Evolutionary conservation across 2,888 invertebrate species (phyloP).

Genomic region (Melolontha melolontha): DNA sequence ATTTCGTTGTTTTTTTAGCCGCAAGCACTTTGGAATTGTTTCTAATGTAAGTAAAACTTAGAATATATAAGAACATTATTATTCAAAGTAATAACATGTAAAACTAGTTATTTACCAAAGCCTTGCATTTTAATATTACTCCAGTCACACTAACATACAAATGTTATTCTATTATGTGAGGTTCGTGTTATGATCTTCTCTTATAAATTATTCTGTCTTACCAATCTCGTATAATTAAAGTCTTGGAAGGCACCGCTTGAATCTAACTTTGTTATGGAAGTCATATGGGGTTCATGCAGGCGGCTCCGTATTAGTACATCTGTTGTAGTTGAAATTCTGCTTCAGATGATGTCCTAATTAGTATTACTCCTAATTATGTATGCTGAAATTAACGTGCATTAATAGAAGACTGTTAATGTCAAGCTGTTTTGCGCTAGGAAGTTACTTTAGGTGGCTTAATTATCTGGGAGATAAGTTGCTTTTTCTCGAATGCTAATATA

Average conservation of each 20-base stretch:
- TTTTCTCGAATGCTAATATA: no score
- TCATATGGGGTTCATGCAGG: constrained; percentile 18
- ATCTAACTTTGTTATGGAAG: constrained; percentile 40
- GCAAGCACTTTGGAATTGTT: no score
- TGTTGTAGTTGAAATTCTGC: constrained; percentile 48
- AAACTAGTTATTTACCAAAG: no score
- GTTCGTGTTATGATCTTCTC: constrained; percentile 13
- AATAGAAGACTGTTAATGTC: constrained; percentile 39
- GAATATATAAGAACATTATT: no score
- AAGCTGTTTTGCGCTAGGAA: constrained; percentile 1
- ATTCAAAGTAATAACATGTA: no score
- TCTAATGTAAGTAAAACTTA: no score
- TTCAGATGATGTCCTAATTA: constrained; percentile 49
- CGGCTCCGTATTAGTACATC: constrained; percentile 41
- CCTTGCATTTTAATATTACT: no score
- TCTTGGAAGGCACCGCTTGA: constrained; percentile 29
- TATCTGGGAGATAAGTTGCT: no score
- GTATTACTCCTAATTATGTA: constrained; percentile 48
- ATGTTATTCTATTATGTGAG: constrained; percentile 12
- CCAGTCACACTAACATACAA: background rate
- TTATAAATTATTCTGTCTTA: constrained; percentile 36
- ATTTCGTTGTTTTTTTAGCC: no score
- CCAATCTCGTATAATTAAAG: constrained; percentile 31
- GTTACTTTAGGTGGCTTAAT: background rate
- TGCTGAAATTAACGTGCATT: constrained; percentile 46